Evolutionary conservation across 2,113 vertebrate genomes (phyloP), one percentile per base, ranked within the genome.

Genomic region (Phalacrocorax pelagicus): DNA sequence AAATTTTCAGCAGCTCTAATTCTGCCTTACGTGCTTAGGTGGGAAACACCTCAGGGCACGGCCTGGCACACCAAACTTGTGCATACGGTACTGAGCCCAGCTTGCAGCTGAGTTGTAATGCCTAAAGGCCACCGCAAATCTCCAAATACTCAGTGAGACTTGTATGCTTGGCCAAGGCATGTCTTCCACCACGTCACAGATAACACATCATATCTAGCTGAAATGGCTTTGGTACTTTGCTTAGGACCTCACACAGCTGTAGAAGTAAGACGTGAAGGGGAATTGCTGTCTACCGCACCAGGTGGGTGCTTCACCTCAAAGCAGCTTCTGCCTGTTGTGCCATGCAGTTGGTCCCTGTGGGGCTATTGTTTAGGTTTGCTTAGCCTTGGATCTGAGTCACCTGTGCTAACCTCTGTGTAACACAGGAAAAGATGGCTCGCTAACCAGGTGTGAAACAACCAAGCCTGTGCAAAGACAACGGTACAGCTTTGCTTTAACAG

Each of bases 341-440:
- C 5, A 3, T 11, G 40, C 47, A 85, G 69, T 46, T 87, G 51
- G 29, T 49, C 65, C 16, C 38, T 44, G 1, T 12, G 47, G 24
- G 38, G 23, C 36, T n/a, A 0, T 42, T 61, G 21, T 54, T 66
- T 58, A 62, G 13, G 19, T 61, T 59, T 69, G 51, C 55, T 74
- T 27, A 2, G 20, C 6, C 71, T 82, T n/a, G 38, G 21, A n/a
- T 81, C 63, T 58, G 30, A 66, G 58, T 73, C 63, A 47, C 54
- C 67, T 86, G 30, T 40, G n/a, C 54, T 38, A 18, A 44, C 29
- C 11, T 47, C 59, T 34, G 27, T 61, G 51, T 52, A 30, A n/a
- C 0, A 1, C 58, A 81, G 36, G 49, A 42, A 36, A 61, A 81
- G 40, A 6, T n/a, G 42, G 15, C 38, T 74, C 4, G 0, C 10